Percentiles rank a stretch among this genome's conserved stretches.
phyloP scores from a whole-genome alignment of 2,113 vertebrate genomes.

The Empidonax alnorum region DNA sequence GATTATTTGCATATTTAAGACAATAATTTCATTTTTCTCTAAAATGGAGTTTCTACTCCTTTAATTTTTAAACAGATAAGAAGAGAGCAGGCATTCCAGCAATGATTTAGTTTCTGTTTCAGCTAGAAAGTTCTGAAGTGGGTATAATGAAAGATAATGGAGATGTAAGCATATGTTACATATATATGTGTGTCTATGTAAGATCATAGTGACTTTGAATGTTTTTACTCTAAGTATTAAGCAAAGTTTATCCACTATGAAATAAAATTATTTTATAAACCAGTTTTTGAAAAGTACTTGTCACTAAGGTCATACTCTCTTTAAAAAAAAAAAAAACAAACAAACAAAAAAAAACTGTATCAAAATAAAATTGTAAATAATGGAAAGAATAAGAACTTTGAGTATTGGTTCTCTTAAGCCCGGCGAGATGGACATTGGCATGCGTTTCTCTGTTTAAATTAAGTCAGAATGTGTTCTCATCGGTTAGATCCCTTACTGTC shows the following conservation, averaged over 20 bases:
- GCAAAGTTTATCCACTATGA: neutral
- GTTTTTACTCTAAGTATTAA: neutral
- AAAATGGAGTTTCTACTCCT: neutral
- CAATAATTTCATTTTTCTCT: neutral
- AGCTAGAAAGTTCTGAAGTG: neutral
- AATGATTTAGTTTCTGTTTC: neutral
- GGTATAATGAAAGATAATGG: neutral
- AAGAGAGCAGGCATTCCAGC: neutral
- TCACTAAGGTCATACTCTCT: neutral
- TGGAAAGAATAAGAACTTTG: neutral
- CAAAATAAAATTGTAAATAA: neutral
- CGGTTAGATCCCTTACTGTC: neutral
- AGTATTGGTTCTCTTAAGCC: neutral
- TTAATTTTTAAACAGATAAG: neutral
- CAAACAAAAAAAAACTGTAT: neutral
- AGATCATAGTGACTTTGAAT: neutral
- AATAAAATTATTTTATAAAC: neutral
- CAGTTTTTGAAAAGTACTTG: neutral
- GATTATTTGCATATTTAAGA: neutral
- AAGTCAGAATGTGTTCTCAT: neutral
- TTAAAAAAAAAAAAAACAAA: neutral
- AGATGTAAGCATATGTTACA: neutral
- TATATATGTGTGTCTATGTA: neutral
- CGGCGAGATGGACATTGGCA: neutral
- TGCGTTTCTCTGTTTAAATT: neutral